Conservation (phyloP, 2,888 invertebrate genomes). For the Diaphora mendica region DNA sequence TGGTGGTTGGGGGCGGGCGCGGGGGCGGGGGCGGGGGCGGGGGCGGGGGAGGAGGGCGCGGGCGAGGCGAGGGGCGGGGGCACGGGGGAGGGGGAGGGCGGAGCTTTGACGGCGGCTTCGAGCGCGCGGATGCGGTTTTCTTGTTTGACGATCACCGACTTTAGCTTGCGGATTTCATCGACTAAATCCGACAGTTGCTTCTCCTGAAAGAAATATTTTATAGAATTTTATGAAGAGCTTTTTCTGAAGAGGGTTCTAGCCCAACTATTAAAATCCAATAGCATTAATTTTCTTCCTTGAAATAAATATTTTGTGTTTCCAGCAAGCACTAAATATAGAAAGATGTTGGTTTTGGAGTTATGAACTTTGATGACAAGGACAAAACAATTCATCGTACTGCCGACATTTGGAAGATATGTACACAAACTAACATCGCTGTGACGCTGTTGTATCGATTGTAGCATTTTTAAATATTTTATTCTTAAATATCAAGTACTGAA, state of each 20-base stretch:
- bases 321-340: not conserved
- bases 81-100: constrained; percentile 65
- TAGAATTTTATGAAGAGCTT: not conserved
- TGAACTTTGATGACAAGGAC: not conserved
- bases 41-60: constrained; percentile 63
- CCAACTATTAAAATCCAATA: not conserved
- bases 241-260: not conserved
- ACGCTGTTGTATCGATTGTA: no score
- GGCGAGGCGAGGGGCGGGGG: constrained; percentile 57
- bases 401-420: not conserved
- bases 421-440: no score
- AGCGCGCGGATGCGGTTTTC: constrained; percentile 94
- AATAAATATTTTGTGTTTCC: not conserved
- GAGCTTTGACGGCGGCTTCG: constrained; percentile 86
- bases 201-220: constrained; percentile 78
- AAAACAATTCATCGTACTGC: not conserved
- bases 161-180: constrained; percentile 96
- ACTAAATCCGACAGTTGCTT: constrained; percentile 93
- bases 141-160: constrained; percentile 97
- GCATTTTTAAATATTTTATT: no score
- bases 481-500: no score
- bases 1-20: constrained; percentile 64
- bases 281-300: not conserved
- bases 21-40: constrained; percentile 66
- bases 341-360: not conserved